A percentile compares a stretch with the other conserved stretches of the same genome.
Conservation (phyloP, 1,140 invertebrate genomes). For the Gonioctena quinquepunctata region DNA sequence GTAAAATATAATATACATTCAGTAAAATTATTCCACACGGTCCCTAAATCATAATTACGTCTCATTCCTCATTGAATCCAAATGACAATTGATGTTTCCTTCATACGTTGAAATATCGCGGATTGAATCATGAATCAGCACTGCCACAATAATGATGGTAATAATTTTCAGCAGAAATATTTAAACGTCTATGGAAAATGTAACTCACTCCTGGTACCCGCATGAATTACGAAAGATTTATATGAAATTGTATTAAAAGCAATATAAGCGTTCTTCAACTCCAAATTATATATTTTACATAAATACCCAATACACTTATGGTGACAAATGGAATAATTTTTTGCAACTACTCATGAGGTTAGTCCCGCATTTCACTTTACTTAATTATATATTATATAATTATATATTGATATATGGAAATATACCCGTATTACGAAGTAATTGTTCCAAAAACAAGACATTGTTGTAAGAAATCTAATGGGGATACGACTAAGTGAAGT, state of each 20-base stretch:
- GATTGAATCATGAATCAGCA: too few relatives aligned
- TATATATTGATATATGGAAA: background rate
- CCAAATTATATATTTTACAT: background rate
- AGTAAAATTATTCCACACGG: too few relatives aligned
- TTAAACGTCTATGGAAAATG: too few relatives aligned
- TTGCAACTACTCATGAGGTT: background rate
- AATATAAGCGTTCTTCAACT: background rate
- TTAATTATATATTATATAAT: background rate
- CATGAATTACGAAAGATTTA: background rate
- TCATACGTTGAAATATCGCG: too few relatives aligned
- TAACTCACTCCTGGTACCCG: background rate
- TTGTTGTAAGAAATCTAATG: background rate
- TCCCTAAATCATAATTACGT: too few relatives aligned
- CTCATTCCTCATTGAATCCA: too few relatives aligned
- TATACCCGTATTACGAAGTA: background rate
- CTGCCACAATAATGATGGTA: too few relatives aligned
- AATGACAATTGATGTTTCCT: too few relatives aligned
- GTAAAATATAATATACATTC: too few relatives aligned
- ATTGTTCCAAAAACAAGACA: background rate
- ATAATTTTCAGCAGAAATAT: too few relatives aligned
- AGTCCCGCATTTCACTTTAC: background rate
- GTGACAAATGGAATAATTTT: background rate
- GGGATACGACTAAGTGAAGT: background rate
- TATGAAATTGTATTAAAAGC: too few relatives aligned
- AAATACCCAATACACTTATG: background rate